A percentile compares a stretch with the other conserved stretches of the same genome.
Evolutionary conservation across 2,888 invertebrate species (phyloP).

Genomic region (Cheiracanthium punctorium): DNA sequence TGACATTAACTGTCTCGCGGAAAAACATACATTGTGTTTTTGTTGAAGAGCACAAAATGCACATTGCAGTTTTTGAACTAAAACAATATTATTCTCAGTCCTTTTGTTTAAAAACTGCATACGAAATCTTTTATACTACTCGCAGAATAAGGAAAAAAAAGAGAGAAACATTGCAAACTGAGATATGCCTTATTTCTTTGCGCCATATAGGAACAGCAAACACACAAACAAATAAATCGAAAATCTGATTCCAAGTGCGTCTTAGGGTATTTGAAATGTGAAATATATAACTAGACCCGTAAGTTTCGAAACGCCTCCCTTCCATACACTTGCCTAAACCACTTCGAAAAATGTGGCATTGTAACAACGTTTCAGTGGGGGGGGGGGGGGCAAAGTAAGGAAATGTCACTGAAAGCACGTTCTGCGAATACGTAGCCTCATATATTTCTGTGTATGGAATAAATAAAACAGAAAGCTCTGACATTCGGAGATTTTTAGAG

Average conservation of each 20-base stretch:
- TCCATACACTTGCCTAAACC: slow-evolving; percentile 1
- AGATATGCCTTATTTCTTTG: not conserved
- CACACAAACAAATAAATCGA: slow-evolving; percentile 13
- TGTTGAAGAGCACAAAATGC: too few species aligned
- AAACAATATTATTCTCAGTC: too few species aligned
- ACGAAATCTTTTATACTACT: too few species aligned
- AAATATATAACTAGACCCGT: not conserved
- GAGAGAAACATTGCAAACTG: not conserved
- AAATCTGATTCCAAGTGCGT: slow-evolving; percentile 26
- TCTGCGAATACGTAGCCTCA: slow-evolving; percentile 35
- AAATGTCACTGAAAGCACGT: slow-evolving; percentile 47
- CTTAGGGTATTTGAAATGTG: not conserved
- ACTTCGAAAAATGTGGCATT: slow-evolving; percentile 54
- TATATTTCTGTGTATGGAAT: slow-evolving; percentile 41
- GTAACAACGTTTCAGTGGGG: slow-evolving; percentile 59
- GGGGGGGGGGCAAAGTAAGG: slow-evolving; percentile 25
- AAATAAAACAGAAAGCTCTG: slow-evolving; percentile 60
- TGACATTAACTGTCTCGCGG: too few species aligned
- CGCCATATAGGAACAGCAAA: not conserved
- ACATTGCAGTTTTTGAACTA: too few species aligned
- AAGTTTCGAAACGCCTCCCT: not conserved
- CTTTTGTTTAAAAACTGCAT: too few species aligned
- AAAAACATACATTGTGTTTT: too few species aligned
- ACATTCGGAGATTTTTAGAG: slow-evolving; percentile 59
- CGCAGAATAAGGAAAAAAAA: too few species aligned